Conservation (phyloP, 2,797 vertebrate species). For the Borostomias antarcticus region DNA sequence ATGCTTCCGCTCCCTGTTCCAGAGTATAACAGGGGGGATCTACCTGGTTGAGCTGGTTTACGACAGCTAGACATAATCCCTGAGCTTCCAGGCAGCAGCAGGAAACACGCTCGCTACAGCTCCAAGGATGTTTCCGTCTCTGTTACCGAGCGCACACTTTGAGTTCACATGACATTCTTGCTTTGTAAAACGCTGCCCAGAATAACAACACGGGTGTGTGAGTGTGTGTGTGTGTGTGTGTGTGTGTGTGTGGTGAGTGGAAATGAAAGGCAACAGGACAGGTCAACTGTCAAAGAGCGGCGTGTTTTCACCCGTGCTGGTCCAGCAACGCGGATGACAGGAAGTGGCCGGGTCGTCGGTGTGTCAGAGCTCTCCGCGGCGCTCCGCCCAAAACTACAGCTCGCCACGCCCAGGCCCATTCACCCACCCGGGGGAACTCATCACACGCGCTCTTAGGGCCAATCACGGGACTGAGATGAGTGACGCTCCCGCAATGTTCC, state of each 20-base stretch:
- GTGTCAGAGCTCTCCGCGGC: background rate
- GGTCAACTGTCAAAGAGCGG: no score
- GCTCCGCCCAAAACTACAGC: no score
- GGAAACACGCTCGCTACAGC: background rate
- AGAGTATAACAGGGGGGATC: slow-evolving; percentile 4
- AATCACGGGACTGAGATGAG: background rate
- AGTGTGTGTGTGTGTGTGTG: no score
- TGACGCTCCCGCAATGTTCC: background rate
- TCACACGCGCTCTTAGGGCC: background rate
- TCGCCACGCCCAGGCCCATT: no score
- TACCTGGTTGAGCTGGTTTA: slow-evolving; percentile 1
- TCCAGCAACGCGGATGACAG: background rate
- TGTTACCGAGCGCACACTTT: background rate
- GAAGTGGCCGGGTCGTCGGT: background rate
- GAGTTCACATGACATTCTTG: background rate
- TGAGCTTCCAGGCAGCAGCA: background rate
- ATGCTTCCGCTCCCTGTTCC: background rate
- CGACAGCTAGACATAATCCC: background rate
- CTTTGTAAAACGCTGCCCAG: background rate
- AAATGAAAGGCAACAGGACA: no score
- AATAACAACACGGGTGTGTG: background rate
- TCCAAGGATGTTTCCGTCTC: background rate
- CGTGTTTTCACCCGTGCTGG: no score
- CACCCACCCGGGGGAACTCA: background rate
- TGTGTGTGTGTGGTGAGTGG: no score